Evolutionary conservation across 1,140 invertebrate species (phyloP), one percentile per base, ranked within the genome.

Genomic region (Zeugodacus cucurbitae): DNA sequence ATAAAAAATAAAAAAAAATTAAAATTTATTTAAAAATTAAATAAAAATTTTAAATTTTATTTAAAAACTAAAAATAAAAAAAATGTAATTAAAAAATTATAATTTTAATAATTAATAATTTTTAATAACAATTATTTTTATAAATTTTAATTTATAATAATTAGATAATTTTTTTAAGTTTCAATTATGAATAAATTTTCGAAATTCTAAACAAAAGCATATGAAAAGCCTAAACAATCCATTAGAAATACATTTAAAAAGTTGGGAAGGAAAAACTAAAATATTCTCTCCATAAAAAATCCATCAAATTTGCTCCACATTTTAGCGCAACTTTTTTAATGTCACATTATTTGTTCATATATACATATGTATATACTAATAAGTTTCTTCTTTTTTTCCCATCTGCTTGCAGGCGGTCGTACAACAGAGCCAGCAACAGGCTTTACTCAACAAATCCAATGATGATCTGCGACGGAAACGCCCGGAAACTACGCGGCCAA

Each of bases 401-500:
- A 11, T 29, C 8, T 64, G 3, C 90, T 93, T 93, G 89, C 91
- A 93, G 92, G 91, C 91, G 89, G 91, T 91, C 58, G 64, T 87
- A 90, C 92, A 91, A 92, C 91, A 92, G 90, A 92, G 91, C 89
- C 93, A 91, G 90, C 91, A 92, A 89, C 92, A 93, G 90, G 91
- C 93, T 90, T 90, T 91, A 90, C 89, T 93, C 90, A 90, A 92
- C 89, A 93, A 93, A 91, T 92, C 92, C 90, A 93, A 93, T 89
- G 95, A 95, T 90, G 95, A 96, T 92, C 95, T 95, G 90, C 94
- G 95, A 90, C 94, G 95, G 92, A 96, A 96, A 93, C 94, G 95
- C 92, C 93, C 94, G 88, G 95, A 96, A 91, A 94, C 94, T 88
- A 94, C 95, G 90, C 94, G 96, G 92, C 96, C 96, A 90, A 99